phyloP scores from a whole-genome alignment of 1,140 invertebrate species.

The Babylonia areolata region DNA sequence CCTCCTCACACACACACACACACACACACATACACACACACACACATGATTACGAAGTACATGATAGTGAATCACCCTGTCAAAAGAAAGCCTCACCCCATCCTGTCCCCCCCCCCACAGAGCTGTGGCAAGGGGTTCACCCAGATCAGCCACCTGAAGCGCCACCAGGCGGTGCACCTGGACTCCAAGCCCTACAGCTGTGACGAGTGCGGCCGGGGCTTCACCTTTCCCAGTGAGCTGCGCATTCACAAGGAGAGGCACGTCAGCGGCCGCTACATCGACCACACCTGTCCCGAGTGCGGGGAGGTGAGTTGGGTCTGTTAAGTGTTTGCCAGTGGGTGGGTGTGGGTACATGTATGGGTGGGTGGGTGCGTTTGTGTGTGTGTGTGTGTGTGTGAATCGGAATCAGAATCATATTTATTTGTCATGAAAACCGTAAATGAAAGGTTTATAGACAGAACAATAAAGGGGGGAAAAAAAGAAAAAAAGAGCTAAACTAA shows the following conservation, averaged over 20 bases:
- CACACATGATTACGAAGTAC: too few species aligned
- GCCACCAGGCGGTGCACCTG: conserved; percentile 67
- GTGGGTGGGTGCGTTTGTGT: too few species aligned
- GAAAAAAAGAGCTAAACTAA: too few species aligned
- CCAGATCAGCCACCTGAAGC: conserved; percentile 60
- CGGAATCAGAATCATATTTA: too few species aligned
- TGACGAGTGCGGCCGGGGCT: conserved; percentile 78
- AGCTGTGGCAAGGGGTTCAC: conserved; percentile 73
- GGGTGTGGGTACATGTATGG: neutral
- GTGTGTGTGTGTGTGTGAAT: too few species aligned
- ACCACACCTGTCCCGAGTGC: conserved; percentile 58
- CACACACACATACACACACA: too few species aligned
- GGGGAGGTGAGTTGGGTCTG: conserved; percentile 37
- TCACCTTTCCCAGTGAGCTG: conserved; percentile 64
- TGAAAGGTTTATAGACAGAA: too few species aligned
- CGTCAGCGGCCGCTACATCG: conserved; percentile 25
- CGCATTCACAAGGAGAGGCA: conserved; percentile 59
- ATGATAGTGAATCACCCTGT: too few species aligned
- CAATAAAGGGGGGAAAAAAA: neutral
- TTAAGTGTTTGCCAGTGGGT: neutral
- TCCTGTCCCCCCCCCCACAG: neutral
- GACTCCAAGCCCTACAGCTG: conserved; percentile 79
- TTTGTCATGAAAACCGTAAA: too few species aligned
- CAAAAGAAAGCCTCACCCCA: too few species aligned
- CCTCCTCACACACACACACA: too few species aligned